Evolutionary conservation across 2,113 vertebrate species (phyloP).

Genomic region (Engystomops pustulosus): DNA sequence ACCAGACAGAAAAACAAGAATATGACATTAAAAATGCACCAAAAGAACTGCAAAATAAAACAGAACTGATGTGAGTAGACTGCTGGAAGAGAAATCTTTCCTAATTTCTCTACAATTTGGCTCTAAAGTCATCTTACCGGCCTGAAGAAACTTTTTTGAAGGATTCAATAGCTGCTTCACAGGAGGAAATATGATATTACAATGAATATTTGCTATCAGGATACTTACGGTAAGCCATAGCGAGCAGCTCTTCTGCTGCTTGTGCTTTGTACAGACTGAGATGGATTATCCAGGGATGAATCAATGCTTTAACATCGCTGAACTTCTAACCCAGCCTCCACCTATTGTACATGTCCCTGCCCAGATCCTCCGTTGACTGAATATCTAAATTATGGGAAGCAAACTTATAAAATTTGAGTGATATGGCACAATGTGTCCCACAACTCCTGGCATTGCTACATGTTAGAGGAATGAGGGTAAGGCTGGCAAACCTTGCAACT

Average conservation of each 20-base stretch:
- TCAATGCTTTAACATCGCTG: background rate
- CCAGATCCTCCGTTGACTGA: slow-evolving; percentile 3
- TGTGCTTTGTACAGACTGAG: background rate
- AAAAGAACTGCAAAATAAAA: too few species aligned
- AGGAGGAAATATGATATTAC: background rate
- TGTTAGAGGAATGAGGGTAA: background rate
- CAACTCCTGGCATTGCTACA: background rate
- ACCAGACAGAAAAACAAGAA: too few species aligned
- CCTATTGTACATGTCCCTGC: slow-evolving; percentile 13
- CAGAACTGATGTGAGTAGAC: too few species aligned
- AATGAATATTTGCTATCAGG: background rate
- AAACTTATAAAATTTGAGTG: background rate
- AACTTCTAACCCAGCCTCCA: slow-evolving; percentile 27
- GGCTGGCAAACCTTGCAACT: background rate
- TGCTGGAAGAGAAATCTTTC: too few species aligned
- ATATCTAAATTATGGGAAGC: slow-evolving; percentile 19
- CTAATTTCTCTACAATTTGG: too few species aligned
- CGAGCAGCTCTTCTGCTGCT: background rate
- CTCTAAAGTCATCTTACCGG: background rate
- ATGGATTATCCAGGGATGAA: slow-evolving; percentile 17
- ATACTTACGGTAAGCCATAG: slow-evolving; percentile 53
- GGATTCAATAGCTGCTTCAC: background rate
- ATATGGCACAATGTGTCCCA: background rate
- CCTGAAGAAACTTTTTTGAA: background rate
- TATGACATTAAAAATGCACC: too few species aligned